Evolutionary conservation across 2,888 invertebrate species (phyloP).

Genomic region (Drosophila histrio): DNA sequence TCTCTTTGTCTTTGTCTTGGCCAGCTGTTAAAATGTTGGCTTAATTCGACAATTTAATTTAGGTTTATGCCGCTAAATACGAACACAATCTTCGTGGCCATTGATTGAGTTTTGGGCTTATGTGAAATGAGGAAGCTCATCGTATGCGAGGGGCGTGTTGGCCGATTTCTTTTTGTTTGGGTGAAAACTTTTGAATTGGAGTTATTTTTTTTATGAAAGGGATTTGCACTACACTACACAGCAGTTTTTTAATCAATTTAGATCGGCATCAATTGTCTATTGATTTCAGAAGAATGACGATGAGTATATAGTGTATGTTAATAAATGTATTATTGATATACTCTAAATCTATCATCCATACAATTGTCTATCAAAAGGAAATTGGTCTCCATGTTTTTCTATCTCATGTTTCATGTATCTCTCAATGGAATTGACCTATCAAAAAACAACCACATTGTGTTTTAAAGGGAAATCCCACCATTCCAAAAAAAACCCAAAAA

Average conservation of each 20-base stretch:
- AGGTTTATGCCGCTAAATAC: slow-evolving; percentile 67
- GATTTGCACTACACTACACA: background rate
- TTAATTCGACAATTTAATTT: slow-evolving; percentile 79
- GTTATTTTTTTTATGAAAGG: background rate
- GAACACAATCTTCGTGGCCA: slow-evolving; percentile 34
- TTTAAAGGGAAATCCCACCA: no score
- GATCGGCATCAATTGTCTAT: no score
- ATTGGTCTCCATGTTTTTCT: no score
- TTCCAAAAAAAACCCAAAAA: no score
- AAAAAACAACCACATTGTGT: no score
- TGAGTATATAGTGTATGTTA: no score
- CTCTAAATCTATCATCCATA: no score
- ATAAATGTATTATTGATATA: no score
- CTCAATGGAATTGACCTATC: no score
- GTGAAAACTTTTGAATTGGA: slow-evolving; percentile 31
- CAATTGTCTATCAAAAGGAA: no score
- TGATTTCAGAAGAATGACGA: no score
- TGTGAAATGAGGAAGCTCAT: slow-evolving; percentile 71
- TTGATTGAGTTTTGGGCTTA: slow-evolving; percentile 25
- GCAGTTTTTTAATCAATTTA: background rate
- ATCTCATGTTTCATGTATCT: no score
- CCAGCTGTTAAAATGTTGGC: slow-evolving; percentile 66
- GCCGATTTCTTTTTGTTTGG: slow-evolving; percentile 14
- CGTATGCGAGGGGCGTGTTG: slow-evolving; percentile 33
- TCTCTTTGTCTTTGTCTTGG: slow-evolving; percentile 3